Percentiles rank a stretch among this genome's conserved stretches.
Evolutionary conservation across 92 coral and sea anemone genomes (phyloP).

Genomic region (Zoanthus solanderi): DNA sequence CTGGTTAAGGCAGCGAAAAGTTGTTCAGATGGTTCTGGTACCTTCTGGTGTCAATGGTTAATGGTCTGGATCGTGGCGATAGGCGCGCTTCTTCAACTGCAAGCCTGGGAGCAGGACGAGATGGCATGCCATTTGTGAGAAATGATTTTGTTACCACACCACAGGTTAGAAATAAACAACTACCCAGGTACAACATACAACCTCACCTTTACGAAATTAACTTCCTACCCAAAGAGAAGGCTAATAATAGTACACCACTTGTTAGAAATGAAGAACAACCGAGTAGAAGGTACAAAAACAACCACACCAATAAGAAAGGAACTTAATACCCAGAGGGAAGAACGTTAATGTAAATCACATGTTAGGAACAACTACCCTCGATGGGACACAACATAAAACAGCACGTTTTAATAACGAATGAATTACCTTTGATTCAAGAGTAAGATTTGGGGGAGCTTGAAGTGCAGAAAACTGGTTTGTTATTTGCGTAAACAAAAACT

Average conservation of each 20-base stretch:
- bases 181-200: background rate
- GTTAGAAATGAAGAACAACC: background rate
- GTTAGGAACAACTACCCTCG: background rate
- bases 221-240: background rate
- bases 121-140: constrained; percentile 50
- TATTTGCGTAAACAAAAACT: no score
- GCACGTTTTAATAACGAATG: no score
- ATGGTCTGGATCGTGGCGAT: constrained; percentile 96
- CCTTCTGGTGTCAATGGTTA: constrained; percentile 90
- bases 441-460: no score
- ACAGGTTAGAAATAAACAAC: background rate
- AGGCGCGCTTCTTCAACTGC: constrained; percentile 89
- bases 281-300: background rate
- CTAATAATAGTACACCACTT: background rate
- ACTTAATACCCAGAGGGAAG: background rate
- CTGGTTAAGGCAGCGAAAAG: constrained; percentile 21
- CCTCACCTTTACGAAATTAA: background rate
- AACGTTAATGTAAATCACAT: background rate
- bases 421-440: no score
- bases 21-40: constrained; percentile 35
- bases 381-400: no score
- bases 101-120: constrained; percentile 59
- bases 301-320: background rate
- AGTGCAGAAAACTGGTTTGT: no score
- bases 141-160: background rate